Base-by-base conservation (phyloP, 2,888 invertebrate genomes). In the Capitulum mitella region DNA sequence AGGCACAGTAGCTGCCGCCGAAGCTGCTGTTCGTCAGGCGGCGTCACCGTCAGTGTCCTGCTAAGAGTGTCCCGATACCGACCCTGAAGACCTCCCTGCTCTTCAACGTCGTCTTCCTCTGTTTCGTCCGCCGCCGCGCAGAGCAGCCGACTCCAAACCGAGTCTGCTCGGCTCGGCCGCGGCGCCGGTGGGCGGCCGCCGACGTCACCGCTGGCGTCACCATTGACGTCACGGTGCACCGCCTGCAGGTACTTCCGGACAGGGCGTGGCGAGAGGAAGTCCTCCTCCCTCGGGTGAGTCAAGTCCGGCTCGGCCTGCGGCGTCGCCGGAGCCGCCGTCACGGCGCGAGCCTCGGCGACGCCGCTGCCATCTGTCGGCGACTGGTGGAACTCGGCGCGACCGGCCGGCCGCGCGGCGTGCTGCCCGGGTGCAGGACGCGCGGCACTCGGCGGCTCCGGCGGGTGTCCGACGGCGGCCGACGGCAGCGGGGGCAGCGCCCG, bases 201-300 rank as follows among this genome's bases (percentile, higher is more conserved):
- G 29, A 61, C 58, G 58, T 61, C 58, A 61, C 12, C 12, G 6
- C 22, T 22, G 22, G 26, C 51, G 51, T 51, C 43, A 43, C 43
- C 14, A 22, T 5, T 16, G 51, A 51, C 51, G 51, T 51, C 58
- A 61, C 29, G 14, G 58, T 10, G 29, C 58, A 29, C 14, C 29
- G 29, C 12, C 3, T 29, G 12, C 29, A 29, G 6, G 26, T 29
- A 29, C 0, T 29, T 29, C 19, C 34, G 64, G 8, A 34, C 64
- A 5, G 32, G 64, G 3, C 34, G 34, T 19, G 64, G 64, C 32
- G 64, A 34, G 29, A 64, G 29, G 64, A 64, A 64, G 34, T 64
- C 64, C 64, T 64, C 64, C 64, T 64, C 64, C 5, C 64, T 64
- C 19, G 64, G 64, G 64, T 64, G 64, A 0, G 64, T 64, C 19